phyloP scores from a whole-genome alignment of 2,113 vertebrate species.

The Rhinopomastus cyanomelas region DNA sequence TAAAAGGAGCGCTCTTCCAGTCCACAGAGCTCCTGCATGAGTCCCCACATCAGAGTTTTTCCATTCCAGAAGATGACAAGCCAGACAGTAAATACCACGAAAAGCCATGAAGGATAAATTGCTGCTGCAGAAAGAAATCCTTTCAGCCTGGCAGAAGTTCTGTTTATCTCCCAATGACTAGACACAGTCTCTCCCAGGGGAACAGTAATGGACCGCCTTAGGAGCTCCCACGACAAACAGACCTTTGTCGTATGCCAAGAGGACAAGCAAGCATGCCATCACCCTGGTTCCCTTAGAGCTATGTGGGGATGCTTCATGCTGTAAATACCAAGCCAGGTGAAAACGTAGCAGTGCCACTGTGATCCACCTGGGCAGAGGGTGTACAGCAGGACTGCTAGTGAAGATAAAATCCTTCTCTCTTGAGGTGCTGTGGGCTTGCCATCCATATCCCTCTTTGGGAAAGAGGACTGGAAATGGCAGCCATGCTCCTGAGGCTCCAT shows the following conservation, averaged over 20 bases:
- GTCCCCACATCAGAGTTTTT: background rate
- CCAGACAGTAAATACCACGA: background rate
- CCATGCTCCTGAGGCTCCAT: accelerated
- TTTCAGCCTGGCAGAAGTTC: background rate
- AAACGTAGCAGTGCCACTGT: background rate
- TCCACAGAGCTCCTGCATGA: background rate
- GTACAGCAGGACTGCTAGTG: background rate
- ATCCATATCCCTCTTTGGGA: background rate
- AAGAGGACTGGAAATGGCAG: background rate
- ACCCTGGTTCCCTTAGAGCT: background rate
- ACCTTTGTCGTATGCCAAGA: background rate
- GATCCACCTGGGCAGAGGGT: accelerated
- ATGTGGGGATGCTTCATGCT: background rate
- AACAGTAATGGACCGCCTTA: background rate
- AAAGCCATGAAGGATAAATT: background rate
- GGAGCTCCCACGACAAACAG: background rate
- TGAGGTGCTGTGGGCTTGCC: background rate
- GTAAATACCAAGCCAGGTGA: background rate
- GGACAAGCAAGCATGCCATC: background rate
- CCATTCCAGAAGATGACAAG: background rate
- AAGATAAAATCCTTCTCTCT: background rate
- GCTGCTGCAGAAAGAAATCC: background rate
- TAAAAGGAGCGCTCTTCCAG: background rate
- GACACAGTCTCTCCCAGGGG: background rate
- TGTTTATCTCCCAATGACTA: background rate